A percentile compares a stretch with the other conserved stretches of the same genome.
phyloP scores from a whole-genome alignment of 92 coral and sea anemone species.

The Pocillopora meandrina region DNA sequence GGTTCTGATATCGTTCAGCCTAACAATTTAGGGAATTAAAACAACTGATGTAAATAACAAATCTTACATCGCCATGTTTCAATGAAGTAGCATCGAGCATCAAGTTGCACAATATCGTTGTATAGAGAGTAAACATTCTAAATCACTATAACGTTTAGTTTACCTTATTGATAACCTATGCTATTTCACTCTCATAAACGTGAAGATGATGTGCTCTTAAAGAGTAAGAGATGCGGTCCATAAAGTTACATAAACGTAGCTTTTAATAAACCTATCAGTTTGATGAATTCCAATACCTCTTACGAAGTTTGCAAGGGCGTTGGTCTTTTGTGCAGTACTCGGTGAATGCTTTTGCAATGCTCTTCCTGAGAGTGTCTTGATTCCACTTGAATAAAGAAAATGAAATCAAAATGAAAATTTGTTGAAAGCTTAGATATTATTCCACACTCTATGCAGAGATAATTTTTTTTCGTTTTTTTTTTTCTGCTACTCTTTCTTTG shows the following conservation, averaged over 20 bases:
- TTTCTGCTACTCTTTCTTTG: too few species aligned
- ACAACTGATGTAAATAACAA: not conserved
- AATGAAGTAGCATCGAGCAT: too few species aligned
- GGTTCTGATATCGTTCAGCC: not conserved
- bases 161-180: too few species aligned
- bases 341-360: slow-evolving; percentile 11
- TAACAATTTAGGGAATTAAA: not conserved
- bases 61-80: too few species aligned
- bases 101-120: too few species aligned
- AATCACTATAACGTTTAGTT: too few species aligned
- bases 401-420: not conserved
- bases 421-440: not conserved
- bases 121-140: too few species aligned
- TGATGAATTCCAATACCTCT: slow-evolving; percentile 2
- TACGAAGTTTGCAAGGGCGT: slow-evolving; percentile 1
- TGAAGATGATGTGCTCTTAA: too few species aligned
- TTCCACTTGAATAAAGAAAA: slow-evolving; percentile 8
- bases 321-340: not conserved
- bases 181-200: too few species aligned
- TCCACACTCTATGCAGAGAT: not conserved
- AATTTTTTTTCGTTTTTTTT: too few species aligned
- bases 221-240: too few species aligned
- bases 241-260: too few species aligned
- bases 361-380: not conserved
- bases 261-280: not conserved